These are phyloP conservation scores for Porites evermanni DNA, from an alignment of 92 coral and sea anemone genomes.

Conservation along the genomic window DNA sequence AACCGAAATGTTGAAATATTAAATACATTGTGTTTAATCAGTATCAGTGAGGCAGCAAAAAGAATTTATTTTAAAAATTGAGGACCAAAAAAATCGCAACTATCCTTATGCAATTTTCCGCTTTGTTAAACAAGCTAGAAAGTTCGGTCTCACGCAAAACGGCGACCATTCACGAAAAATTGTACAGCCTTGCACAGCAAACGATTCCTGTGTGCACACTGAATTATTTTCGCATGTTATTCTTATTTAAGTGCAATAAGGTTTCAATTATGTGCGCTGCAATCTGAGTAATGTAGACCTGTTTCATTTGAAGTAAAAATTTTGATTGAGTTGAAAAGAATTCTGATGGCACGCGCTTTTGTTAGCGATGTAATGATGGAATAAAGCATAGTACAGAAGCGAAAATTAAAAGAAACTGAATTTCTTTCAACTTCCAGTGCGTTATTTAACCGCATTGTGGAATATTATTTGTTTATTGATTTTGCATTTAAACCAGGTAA, in stretches of 20 bases:
- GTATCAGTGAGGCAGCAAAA: too few relatives aligned
- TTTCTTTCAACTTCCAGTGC: not conserved
- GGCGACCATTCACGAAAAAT: too few relatives aligned
- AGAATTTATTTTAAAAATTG: too few relatives aligned
- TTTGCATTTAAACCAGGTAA: not conserved
- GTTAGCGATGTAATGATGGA: not conserved
- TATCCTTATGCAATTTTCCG: not conserved
- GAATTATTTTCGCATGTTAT: not conserved
- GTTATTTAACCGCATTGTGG: constrained; percentile 9
- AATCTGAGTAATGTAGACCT: constrained; percentile 19
- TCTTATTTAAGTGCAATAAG: constrained; percentile 5
- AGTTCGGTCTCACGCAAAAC: too few relatives aligned
- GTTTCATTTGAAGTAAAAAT: constrained; percentile 5
- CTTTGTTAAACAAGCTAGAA: constrained; percentile 24
- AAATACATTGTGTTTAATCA: not conserved
- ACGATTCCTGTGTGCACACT: too few relatives aligned
- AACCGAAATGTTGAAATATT: not conserved
- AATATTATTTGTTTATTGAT: not conserved
- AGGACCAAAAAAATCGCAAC: constrained; percentile 5
- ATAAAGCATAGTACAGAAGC: not conserved
- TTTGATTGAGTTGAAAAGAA: not conserved
- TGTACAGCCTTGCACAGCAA: too few relatives aligned
- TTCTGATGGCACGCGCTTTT: constrained; percentile 25
- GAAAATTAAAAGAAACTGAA: not conserved
- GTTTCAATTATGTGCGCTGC: constrained; percentile 10